A percentile compares a stretch with the other conserved stretches of the same genome.
Conservation (phyloP, 1,140 invertebrate species). For the Drosophila burlai region DNA sequence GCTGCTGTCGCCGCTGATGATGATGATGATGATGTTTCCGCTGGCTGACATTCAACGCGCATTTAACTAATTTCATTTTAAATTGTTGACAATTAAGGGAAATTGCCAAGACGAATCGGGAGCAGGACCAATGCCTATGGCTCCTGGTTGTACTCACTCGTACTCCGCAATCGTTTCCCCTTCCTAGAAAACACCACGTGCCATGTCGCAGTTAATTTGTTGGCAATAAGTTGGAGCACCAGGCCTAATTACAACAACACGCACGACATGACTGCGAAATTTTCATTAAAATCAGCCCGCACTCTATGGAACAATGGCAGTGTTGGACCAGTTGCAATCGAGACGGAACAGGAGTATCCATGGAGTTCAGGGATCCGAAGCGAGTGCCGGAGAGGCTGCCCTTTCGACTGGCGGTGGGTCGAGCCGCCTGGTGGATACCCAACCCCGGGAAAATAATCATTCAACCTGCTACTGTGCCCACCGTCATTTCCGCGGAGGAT, state of each 20-base stretch:
- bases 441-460: conserved; percentile 6
- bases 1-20: conserved; percentile 43
- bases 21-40: conserved; percentile 68
- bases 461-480: conserved; percentile 12
- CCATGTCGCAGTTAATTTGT: conserved; percentile 84
- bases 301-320: conserved; percentile 31
- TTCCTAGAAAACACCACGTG: conserved; percentile 64
- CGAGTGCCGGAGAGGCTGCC: conserved; percentile 15
- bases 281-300: conserved; percentile 79
- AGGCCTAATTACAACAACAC: conserved; percentile 82
- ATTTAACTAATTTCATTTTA: conserved; percentile 82
- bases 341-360: conserved; percentile 41
- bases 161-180: not conserved
- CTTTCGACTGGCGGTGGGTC: conserved; percentile 55
- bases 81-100: conserved; percentile 83
- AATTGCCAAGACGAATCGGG: conserved; percentile 81
- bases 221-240: conserved; percentile 82
- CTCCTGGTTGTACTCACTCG: not conserved
- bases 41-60: conserved; percentile 77
- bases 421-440: conserved; percentile 79
- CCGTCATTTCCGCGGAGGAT: conserved; percentile 33
- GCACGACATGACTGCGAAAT: conserved; percentile 83
- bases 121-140: conserved; percentile 28
- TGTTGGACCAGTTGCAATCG: conserved; percentile 63
- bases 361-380: conserved; percentile 4